These are phyloP conservation scores for Okapia johnstoni DNA, from an alignment of 2,113 vertebrate species.

Conservation along the genomic window DNA sequence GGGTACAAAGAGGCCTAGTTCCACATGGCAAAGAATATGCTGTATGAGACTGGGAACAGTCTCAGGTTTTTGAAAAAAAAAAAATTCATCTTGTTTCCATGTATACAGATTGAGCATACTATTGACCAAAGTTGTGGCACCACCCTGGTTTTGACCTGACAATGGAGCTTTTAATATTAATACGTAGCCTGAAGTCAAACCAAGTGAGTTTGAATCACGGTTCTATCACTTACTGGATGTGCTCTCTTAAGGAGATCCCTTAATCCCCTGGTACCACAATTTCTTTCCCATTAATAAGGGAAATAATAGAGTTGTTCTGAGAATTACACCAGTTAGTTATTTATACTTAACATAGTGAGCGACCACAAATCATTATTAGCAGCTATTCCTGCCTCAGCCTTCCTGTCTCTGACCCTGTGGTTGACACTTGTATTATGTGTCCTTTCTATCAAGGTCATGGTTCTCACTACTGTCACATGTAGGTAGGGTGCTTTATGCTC, in stretches of 20 bases:
- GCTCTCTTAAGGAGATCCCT: neutral
- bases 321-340: neutral
- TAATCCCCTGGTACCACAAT: neutral
- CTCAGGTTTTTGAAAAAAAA: neutral
- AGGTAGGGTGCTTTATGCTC: neutral
- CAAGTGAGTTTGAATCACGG: neutral
- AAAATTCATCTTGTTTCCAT: neutral
- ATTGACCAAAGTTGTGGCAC: neutral
- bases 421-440: neutral
- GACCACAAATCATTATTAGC: neutral
- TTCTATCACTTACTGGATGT: neutral
- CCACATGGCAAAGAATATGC: neutral
- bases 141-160: neutral
- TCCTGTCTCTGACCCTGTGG: neutral
- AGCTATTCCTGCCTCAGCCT: neutral
- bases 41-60: neutral
- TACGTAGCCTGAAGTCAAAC: neutral
- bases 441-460: neutral
- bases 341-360: no score
- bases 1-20: neutral
- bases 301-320: neutral
- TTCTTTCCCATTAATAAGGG: neutral
- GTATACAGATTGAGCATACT: neutral
- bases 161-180: neutral
- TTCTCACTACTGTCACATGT: neutral